Evolutionary conservation across 2,888 invertebrate species (phyloP).

Genomic region (Archips xylosteana): DNA sequence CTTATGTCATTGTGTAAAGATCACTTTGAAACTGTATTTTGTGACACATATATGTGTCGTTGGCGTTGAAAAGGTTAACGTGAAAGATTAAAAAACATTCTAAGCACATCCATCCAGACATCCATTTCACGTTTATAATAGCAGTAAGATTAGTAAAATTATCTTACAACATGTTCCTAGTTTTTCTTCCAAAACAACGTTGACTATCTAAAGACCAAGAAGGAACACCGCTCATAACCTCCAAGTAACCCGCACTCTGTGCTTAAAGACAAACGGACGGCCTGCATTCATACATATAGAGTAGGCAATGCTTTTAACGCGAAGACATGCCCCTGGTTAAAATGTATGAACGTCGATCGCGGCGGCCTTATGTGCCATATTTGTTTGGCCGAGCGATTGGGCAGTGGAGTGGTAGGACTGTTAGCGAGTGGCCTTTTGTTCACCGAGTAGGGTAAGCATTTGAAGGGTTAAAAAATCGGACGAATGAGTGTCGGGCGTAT

Average conservation of each 20-base stretch:
- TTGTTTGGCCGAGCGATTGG: conserved; percentile 28
- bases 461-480: not conserved
- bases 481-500: too few relatives aligned
- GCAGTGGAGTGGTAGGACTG: not conserved
- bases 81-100: too few relatives aligned
- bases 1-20: too few relatives aligned
- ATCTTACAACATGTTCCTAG: not conserved
- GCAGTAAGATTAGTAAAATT: too few relatives aligned
- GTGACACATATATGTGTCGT: too few relatives aligned
- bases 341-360: conserved; percentile 74
- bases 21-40: too few relatives aligned
- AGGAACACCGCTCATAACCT: not conserved
- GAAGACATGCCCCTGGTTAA: conserved; percentile 74
- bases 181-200: not conserved
- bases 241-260: not conserved
- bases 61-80: too few relatives aligned
- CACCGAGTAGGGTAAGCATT: not conserved
- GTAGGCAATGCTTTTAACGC: conserved; percentile 82
- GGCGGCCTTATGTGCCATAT: conserved; percentile 5
- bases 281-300: conserved; percentile 81
- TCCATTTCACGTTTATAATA: not conserved
- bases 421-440: not conserved
- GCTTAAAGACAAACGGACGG: conserved; percentile 12
- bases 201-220: not conserved
- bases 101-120: too few relatives aligned